phyloP scores from a whole-genome alignment of 2,113 vertebrate species.

The Petrocephalus microphthalmus region DNA sequence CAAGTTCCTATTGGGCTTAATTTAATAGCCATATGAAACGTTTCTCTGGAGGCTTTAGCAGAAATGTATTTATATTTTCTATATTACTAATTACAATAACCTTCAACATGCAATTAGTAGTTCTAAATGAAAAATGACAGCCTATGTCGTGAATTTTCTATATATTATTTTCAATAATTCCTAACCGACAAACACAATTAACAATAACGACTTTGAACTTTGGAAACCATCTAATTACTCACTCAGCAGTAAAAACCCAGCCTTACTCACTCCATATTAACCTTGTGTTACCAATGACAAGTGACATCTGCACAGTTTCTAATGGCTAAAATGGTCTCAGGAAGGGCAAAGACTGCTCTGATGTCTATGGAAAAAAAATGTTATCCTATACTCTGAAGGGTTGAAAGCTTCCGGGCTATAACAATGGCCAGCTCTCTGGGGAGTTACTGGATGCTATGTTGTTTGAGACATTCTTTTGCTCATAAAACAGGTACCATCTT shows the following conservation, averaged over 20 bases:
- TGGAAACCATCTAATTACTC: neutral
- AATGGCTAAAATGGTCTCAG: neutral
- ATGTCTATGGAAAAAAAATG: constrained; percentile 54
- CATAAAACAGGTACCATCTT: neutral
- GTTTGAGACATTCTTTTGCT: constrained; percentile 5
- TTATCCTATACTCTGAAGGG: constrained; percentile 40
- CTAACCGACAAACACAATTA: neutral
- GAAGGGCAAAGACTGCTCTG: constrained; percentile 24
- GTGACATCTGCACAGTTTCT: neutral
- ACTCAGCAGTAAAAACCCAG: neutral
- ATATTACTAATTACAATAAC: neutral
- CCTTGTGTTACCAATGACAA: neutral
- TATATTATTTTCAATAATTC: too few species aligned
- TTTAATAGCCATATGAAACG: neutral
- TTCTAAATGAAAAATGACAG: neutral
- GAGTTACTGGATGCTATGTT: constrained; percentile 10
- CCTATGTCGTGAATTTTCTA: neutral
- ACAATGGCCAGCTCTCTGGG: constrained; percentile 38
- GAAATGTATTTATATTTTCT: neutral
- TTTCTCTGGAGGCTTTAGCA: neutral
- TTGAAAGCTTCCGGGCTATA: constrained; percentile 34
- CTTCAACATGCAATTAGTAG: neutral
- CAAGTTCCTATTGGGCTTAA: neutral
- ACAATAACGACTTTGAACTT: neutral
- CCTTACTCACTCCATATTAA: constrained; percentile 1